Evolutionary conservation across 2,113 vertebrate species (phyloP).

Genomic region (Athene cunicularia): DNA sequence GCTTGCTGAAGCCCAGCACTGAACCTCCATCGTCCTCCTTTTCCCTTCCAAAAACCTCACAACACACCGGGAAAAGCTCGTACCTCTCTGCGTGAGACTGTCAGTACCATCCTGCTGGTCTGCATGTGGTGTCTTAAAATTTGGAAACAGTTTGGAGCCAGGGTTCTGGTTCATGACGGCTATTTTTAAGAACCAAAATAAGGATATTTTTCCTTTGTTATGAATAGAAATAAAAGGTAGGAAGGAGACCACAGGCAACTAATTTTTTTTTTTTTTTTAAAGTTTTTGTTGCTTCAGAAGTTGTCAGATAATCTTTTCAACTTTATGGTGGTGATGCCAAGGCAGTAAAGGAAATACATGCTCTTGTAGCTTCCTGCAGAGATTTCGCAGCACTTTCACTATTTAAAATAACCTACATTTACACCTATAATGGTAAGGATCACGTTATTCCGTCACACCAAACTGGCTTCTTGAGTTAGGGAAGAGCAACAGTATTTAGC

Average conservation of each 20-base stretch:
- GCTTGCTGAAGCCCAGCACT: neutral
- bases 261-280: neutral
- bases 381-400: neutral
- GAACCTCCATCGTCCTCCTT: neutral
- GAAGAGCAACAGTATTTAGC: neutral
- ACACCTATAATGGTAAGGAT: neutral
- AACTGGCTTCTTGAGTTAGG: neutral
- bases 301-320: neutral
- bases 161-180: neutral
- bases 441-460: neutral
- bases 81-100: neutral
- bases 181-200: neutral
- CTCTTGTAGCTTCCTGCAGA: neutral
- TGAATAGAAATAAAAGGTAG: neutral
- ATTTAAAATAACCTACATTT: neutral
- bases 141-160: neutral
- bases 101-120: neutral
- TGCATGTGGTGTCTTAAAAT: neutral
- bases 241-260: neutral
- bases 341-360: neutral
- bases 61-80: neutral
- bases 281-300: neutral
- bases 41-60: neutral
- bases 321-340: neutral
- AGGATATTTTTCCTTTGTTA: neutral